A percentile compares a stretch with the other conserved stretches of the same genome.
phyloP scores from a whole-genome alignment of 1,140 invertebrate genomes.

The Venturia canescens region DNA sequence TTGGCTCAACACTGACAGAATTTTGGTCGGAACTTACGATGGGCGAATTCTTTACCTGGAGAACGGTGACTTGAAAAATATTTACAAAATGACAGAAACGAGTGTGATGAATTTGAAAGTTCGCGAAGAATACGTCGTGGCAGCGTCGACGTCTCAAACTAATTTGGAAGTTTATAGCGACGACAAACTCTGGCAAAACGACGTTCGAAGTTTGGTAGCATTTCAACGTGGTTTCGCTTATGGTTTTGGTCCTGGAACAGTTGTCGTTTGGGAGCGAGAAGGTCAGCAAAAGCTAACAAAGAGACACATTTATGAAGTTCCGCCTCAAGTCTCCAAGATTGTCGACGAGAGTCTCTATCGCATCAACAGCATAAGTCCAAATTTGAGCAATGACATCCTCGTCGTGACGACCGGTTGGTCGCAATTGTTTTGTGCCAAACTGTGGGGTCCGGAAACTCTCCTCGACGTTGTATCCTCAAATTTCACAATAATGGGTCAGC shows the following conservation, averaged over 20 bases:
- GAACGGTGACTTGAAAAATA: constrained; percentile 85
- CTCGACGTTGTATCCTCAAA: constrained; percentile 67
- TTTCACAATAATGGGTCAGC: constrained; percentile 81
- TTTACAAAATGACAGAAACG: constrained; percentile 79
- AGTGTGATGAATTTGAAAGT: constrained; percentile 78
- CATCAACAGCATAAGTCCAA: constrained; percentile 79
- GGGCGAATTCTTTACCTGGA: constrained; percentile 87
- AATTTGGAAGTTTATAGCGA: constrained; percentile 59
- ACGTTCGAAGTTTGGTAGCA: constrained; percentile 75
- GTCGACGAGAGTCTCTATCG: constrained; percentile 72
- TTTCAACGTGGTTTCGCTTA: constrained; percentile 82
- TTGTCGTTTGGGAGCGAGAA: constrained; percentile 83
- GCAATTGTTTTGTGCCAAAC: constrained; percentile 79
- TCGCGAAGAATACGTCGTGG: constrained; percentile 64
- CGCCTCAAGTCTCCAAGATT: constrained; percentile 69
- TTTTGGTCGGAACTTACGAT: constrained; percentile 86
- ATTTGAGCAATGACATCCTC: constrained; percentile 78
- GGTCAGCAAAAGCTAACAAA: constrained; percentile 80
- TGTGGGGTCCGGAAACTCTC: constrained; percentile 78
- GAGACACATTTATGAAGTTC: constrained; percentile 79
- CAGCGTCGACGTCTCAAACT: constrained; percentile 55
- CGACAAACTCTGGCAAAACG: constrained; percentile 55
- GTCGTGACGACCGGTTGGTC: constrained; percentile 81
- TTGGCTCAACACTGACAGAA: constrained; percentile 85
- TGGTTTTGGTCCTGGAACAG: constrained; percentile 78